Conservation (phyloP, 1,140 invertebrate genomes). For the Stegodyphus dumicola region DNA sequence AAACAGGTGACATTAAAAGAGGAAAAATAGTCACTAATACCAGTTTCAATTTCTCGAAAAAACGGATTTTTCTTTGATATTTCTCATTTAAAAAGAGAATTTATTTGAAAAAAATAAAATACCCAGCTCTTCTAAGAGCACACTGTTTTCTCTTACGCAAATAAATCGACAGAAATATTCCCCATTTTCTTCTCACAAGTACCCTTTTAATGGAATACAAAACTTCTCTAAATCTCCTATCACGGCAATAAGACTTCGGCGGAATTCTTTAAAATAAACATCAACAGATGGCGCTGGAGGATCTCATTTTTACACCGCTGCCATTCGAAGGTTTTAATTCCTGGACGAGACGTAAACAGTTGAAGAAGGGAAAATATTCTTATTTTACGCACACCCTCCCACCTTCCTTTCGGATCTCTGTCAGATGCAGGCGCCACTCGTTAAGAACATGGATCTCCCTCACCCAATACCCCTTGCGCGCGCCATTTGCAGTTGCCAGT, state of each 20-base stretch:
- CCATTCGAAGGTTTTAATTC: slow-evolving; percentile 55
- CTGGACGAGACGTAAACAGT: slow-evolving; percentile 46
- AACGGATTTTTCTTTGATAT: too few relatives aligned
- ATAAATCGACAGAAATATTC: too few relatives aligned
- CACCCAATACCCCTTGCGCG: not conserved
- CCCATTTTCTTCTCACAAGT: too few relatives aligned
- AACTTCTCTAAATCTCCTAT: too few relatives aligned
- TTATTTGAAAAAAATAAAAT: too few relatives aligned
- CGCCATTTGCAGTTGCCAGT: slow-evolving; percentile 54
- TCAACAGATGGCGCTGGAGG: slow-evolving; percentile 44
- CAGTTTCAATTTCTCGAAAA: too few relatives aligned
- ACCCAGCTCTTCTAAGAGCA: too few relatives aligned
- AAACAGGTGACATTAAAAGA: too few relatives aligned
- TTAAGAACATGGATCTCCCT: slow-evolving; percentile 42
- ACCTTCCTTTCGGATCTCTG: slow-evolving; percentile 39
- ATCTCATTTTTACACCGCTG: slow-evolving; percentile 50
- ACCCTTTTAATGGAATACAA: too few relatives aligned
- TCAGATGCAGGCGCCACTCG: slow-evolving; percentile 45
- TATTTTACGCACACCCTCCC: slow-evolving; percentile 11
- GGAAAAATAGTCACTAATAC: too few relatives aligned
- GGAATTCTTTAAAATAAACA: slow-evolving; percentile 45
- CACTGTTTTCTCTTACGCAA: too few relatives aligned
- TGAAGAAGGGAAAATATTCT: slow-evolving; percentile 55
- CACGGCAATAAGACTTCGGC: slow-evolving; percentile 6
- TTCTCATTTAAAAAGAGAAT: too few relatives aligned